Percentiles rank a stretch among this genome's conserved stretches.
Evolutionary conservation across 2,888 invertebrate species (phyloP).

Genomic region (Litoditis marina): DNA sequence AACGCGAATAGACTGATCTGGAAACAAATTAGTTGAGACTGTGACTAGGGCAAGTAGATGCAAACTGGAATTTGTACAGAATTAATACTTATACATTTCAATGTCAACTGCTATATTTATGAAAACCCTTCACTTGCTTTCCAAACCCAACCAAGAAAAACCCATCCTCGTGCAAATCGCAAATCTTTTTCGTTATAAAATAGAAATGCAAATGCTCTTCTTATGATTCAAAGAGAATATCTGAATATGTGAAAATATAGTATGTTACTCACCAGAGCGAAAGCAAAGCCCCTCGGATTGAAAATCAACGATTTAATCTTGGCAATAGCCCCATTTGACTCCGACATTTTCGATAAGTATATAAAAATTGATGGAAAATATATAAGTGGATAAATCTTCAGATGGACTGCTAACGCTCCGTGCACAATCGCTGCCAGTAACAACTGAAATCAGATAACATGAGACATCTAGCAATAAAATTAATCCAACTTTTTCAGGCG

Average conservation of each 20-base stretch:
- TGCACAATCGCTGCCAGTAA: conserved; percentile 73
- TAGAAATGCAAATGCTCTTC: no score
- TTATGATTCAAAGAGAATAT: no score
- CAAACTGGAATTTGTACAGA: no score
- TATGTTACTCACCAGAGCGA: conserved; percentile 65
- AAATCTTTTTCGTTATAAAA: no score
- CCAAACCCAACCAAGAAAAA: no score
- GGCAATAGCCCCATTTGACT: conserved; percentile 1
- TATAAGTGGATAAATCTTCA: conserved; percentile 85
- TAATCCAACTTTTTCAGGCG: no score
- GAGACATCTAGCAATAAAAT: neutral
- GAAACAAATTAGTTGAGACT: conserved; percentile 7
- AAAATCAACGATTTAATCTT: conserved; percentile 52
- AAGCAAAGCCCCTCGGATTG: conserved; percentile 51
- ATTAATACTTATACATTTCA: no score
- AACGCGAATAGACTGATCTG: conserved; percentile 45
- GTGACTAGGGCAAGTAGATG: no score
- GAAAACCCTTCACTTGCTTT: no score
- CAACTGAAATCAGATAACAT: conserved; percentile 24
- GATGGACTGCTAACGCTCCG: conserved; percentile 79
- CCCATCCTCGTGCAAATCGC: no score
- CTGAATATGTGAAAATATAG: neutral
- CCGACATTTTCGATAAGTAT: neutral
- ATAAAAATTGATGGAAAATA: conserved; percentile 71
- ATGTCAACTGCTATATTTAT: no score